Evolutionary conservation across 1,140 invertebrate genomes (phyloP).

Genomic region (Drosophila sp.): DNA sequence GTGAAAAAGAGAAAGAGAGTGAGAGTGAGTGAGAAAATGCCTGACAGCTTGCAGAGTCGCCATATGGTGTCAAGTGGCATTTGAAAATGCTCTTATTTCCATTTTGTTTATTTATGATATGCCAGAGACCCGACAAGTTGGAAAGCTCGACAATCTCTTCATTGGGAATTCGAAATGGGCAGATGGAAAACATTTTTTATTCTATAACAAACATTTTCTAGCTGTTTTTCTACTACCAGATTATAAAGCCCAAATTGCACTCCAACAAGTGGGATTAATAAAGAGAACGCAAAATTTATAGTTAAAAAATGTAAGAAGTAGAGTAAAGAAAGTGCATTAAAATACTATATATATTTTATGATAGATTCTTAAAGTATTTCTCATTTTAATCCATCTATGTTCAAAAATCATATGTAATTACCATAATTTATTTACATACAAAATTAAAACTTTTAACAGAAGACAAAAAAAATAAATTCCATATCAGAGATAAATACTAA

Average conservation of each 20-base stretch:
- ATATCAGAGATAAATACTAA: not conserved
- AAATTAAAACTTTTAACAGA: no score
- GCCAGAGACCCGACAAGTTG: slow-evolving; percentile 24
- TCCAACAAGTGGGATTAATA: not conserved
- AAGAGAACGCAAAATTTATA: not conserved
- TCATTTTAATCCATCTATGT: no score
- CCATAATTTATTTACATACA: no score
- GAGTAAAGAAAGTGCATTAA: no score
- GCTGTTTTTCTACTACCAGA: not conserved
- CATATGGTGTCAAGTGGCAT: slow-evolving; percentile 82
- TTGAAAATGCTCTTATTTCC: slow-evolving; percentile 78
- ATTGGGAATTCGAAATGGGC: not conserved
- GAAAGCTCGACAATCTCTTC: slow-evolving; percentile 33
- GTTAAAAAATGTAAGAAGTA: not conserved
- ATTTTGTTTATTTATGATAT: slow-evolving; percentile 71
- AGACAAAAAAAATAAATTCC: not conserved
- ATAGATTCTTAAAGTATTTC: no score
- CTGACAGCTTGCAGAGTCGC: slow-evolving; percentile 57
- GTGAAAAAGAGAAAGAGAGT: not conserved
- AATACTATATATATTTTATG: no score
- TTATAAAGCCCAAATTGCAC: slow-evolving; percentile 5
- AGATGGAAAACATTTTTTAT: not conserved
- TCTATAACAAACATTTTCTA: not conserved
- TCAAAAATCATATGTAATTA: no score
- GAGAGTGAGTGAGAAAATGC: slow-evolving; percentile 20